Percentiles rank a stretch among this genome's conserved stretches.
Evolutionary conservation across 1,140 invertebrate genomes (phyloP).

Genomic region (Aphelinus certus): DNA sequence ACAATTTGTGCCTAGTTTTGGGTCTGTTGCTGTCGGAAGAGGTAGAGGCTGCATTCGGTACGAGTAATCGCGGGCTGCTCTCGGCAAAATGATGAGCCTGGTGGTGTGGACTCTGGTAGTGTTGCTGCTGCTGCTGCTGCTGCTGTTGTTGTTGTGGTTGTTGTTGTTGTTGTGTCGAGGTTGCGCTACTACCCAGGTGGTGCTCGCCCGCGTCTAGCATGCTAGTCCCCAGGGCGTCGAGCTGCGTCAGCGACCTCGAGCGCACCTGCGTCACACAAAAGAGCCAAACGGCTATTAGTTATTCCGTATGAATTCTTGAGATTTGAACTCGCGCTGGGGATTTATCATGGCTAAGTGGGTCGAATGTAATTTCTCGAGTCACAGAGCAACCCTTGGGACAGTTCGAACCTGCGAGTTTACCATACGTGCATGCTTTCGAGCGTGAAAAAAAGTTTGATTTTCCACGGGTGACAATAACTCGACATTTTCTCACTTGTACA

Average conservation of each 20-base stretch:
- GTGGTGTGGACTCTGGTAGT: constrained; percentile 26
- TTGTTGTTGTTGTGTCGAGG: constrained; percentile 42
- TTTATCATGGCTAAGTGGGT: no score
- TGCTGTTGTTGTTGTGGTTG: constrained; percentile 52
- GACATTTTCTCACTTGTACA: no score
- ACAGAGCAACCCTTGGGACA: no score
- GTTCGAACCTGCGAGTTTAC: no score
- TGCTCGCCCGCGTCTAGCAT: constrained; percentile 65
- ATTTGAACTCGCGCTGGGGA: no score
- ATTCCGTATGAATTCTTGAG: no score
- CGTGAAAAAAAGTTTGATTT: no score
- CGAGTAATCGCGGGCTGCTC: constrained; percentile 57
- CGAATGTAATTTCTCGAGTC: no score
- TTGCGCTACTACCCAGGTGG: constrained; percentile 47
- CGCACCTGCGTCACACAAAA: constrained; percentile 66
- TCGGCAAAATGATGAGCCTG: constrained; percentile 45
- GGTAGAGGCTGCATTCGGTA: constrained; percentile 54
- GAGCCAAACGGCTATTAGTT: background rate
- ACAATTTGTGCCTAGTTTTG: constrained; percentile 67
- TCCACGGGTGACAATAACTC: no score
- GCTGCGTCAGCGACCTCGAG: constrained; percentile 72
- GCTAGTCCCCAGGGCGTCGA: constrained; percentile 70
- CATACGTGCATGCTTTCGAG: no score
- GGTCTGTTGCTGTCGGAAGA: constrained; percentile 48
- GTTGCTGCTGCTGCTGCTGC: constrained; percentile 49